Evolutionary conservation across 2,113 vertebrate genomes (phyloP), one percentile per base, ranked within the genome.

Genomic region (Illadopsis cleaveri): DNA sequence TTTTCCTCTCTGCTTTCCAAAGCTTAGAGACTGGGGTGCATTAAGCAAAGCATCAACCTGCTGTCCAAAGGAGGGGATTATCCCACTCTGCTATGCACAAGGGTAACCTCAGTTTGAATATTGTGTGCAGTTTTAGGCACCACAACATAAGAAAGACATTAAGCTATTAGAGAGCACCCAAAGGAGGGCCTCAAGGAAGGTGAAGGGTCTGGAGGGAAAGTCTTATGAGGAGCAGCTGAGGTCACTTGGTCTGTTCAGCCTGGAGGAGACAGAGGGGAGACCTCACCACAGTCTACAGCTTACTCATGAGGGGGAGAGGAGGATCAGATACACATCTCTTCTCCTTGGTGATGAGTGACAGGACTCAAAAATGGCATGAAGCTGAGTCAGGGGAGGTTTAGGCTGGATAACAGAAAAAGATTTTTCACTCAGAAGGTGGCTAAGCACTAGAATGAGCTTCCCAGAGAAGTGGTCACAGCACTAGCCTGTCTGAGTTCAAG

Each of bases 251-350:
- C 9, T 33, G 14, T 20, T 72, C 27, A 73, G 2, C 12, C 19
- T 44, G 58, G 31, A 48, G 42, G 14, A 62, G 7, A n/a, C 16
- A 31, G 21, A 64, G 31, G 10, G 5, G 6, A 33, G 23, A 50
- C 3, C 4, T 58, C 37, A 58, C 10, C 3, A 16, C 5, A 50
- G 19, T 24, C 33, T 37, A 33, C 33, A 51, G 2, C 37, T 24
- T 66, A 19, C 10, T 58, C 12, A 4, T n/a, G 44, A 58, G 8
- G 19, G 6, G 28, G 65, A 24, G 15, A 28, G 5, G 33, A 58
- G 17, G 6, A 15, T 6, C 12, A 44, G 17, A 6, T 37, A 9
- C 7, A 1, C 3, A 20, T 17, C 1, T 17, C 51, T 58, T 33
- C 28, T 51, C 23, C 9, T 13, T 30, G 12, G 12, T 51, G 33